phyloP scores from a whole-genome alignment of 2,113 vertebrate species.

The Helogale parvula region DNA sequence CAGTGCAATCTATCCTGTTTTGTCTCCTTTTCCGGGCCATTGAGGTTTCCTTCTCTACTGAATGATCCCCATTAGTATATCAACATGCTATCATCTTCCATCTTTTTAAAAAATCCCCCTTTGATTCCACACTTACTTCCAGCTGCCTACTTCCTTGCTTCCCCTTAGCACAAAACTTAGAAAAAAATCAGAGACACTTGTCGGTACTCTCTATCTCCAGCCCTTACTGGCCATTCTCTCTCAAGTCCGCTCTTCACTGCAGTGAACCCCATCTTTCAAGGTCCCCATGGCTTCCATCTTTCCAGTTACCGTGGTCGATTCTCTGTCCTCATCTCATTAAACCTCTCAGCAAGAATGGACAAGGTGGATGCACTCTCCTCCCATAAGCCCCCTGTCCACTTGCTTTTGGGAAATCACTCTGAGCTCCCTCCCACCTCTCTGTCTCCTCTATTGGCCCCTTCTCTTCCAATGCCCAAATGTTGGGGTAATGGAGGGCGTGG shows the following conservation, averaged over 20 bases:
- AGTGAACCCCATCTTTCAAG: not conserved
- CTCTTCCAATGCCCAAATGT: not conserved
- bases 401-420: not conserved
- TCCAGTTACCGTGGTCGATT: not conserved
- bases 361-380: rapidly evolving
- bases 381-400: too few species aligned
- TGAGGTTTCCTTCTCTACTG: not conserved
- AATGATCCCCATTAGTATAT: not conserved
- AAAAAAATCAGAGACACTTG: not conserved
- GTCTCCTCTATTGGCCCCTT: not conserved
- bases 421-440: not conserved
- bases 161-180: not conserved
- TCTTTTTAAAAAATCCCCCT: not conserved
- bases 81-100: not conserved
- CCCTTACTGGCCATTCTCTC: not conserved
- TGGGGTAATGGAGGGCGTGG: too few species aligned
- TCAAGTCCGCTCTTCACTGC: not conserved
- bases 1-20: not conserved
- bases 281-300: not conserved
- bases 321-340: not conserved
- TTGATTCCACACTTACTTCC: not conserved
- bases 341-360: not conserved
- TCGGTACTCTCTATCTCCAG: not conserved
- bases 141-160: not conserved
- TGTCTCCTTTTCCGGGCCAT: not conserved